phyloP scores from a whole-genome alignment of 2,797 vertebrate genomes.

The Rhyacichthys aspro region DNA sequence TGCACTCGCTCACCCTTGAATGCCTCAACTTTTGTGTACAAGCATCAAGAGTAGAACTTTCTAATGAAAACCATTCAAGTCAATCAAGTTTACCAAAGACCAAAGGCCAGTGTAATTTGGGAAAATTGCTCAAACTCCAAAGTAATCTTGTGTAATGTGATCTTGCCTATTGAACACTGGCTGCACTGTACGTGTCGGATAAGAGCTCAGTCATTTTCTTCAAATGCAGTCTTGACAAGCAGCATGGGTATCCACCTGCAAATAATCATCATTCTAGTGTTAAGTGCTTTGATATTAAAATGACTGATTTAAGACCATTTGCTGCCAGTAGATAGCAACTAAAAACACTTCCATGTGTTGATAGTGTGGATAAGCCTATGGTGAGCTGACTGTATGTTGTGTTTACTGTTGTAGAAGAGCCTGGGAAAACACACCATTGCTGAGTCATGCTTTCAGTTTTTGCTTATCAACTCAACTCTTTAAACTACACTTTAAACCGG shows the following conservation, averaged over 20 bases:
- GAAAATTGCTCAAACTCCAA: constrained; percentile 82
- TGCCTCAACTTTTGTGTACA: constrained; percentile 68
- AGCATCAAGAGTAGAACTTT: constrained; percentile 67
- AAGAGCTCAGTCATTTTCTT: constrained; percentile 83
- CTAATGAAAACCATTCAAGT: constrained; percentile 87
- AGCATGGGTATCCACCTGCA: constrained; percentile 78
- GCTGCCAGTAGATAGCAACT: constrained; percentile 76
- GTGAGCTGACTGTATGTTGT: constrained; percentile 37
- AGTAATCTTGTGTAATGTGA: constrained; percentile 85
- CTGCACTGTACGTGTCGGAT: constrained; percentile 85
- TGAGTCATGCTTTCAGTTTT: constrained; percentile 20
- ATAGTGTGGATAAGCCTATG: constrained; percentile 72
- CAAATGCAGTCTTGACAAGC: constrained; percentile 79
- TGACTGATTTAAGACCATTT: constrained; percentile 83
- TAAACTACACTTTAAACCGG: constrained; percentile 10
- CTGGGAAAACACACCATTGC: constrained; percentile 52
- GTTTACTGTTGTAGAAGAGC: constrained; percentile 33
- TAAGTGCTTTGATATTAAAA: constrained; percentile 88
- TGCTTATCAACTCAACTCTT: constrained; percentile 4
- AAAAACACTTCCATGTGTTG: constrained; percentile 80
- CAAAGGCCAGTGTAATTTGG: constrained; percentile 84
- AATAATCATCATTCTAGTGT: constrained; percentile 84
- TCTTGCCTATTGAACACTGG: constrained; percentile 76
- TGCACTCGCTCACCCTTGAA: constrained; percentile 70
- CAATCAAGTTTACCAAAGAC: constrained; percentile 81